phyloP scores from a whole-genome alignment of 2,888 invertebrate species.

The Clistopyga incitator region DNA sequence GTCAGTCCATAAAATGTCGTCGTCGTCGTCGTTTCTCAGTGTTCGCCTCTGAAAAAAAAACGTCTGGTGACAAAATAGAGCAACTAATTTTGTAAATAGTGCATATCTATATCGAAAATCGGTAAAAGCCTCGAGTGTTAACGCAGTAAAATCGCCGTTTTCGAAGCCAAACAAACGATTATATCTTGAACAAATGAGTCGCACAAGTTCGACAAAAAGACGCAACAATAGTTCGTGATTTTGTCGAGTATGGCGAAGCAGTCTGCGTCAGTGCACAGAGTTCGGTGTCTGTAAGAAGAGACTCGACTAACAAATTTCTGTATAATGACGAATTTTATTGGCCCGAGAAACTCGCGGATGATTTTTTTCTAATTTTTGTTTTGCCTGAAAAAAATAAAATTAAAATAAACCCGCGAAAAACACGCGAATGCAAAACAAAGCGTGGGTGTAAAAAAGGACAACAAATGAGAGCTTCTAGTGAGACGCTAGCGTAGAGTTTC shows the following conservation, averaged over 20 bases:
- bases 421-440: constrained; percentile 61
- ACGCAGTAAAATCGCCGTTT: neutral
- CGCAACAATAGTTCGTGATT: constrained; percentile 30
- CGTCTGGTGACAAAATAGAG: too few species aligned
- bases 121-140: too few species aligned
- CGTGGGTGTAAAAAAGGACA: constrained; percentile 56
- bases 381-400: too few species aligned
- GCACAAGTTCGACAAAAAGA: constrained; percentile 39
- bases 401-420: too few species aligned
- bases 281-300: constrained; percentile 30
- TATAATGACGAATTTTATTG: constrained; percentile 54
- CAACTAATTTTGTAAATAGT: too few species aligned
- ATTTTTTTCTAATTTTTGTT: neutral
- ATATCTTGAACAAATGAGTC: neutral
- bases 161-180: too few species aligned
- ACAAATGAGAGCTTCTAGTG: constrained; percentile 54
- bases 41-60: too few species aligned
- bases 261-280: constrained; percentile 58
- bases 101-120: too few species aligned
- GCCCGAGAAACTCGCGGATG: neutral
- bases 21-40: too few species aligned
- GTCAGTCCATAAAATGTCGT: neutral
- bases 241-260: constrained; percentile 55
- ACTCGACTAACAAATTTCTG: constrained; percentile 16
- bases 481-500: constrained; percentile 5